These are phyloP conservation scores for Ptychobarbus kaznakovi DNA, from an alignment of 2,797 vertebrate species.

Conservation along the genomic window DNA sequence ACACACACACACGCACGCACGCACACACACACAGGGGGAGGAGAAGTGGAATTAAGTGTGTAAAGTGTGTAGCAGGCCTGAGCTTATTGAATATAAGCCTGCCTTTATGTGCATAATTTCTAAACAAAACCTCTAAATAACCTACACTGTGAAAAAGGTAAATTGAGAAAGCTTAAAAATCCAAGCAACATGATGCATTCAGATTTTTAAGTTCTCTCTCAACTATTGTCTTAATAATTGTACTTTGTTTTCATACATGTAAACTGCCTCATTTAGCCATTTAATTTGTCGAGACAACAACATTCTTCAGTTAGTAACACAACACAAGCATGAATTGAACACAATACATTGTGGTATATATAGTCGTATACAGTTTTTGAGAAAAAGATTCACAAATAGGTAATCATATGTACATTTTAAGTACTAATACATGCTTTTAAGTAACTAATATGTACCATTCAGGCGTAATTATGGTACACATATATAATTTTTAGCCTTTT, in stretches of 20 bases:
- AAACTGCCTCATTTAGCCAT: neutral
- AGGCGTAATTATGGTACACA: neutral
- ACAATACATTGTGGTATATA: neutral
- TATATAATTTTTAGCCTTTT: neutral
- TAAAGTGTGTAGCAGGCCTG: slow-evolving; percentile 29
- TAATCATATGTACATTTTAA: no score
- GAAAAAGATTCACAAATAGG: no score
- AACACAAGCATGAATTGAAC: neutral
- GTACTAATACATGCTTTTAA: no score
- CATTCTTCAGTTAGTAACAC: neutral
- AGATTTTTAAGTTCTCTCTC: neutral
- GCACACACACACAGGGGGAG: slow-evolving; percentile 4
- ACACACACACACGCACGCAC: no score
- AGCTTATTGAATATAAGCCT: neutral
- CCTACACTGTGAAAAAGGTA: neutral
- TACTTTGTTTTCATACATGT: neutral
- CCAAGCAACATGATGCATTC: neutral
- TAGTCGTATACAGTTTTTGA: no score
- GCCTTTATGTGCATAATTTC: slow-evolving; percentile 28
- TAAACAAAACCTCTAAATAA: slow-evolving; percentile 57
- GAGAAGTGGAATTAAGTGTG: neutral
- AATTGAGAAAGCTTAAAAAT: neutral
- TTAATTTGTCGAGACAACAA: neutral
- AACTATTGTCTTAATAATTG: neutral
- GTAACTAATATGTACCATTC: no score